Base-by-base conservation (phyloP, 2,888 invertebrate species). In the Machimus rusticus region DNA sequence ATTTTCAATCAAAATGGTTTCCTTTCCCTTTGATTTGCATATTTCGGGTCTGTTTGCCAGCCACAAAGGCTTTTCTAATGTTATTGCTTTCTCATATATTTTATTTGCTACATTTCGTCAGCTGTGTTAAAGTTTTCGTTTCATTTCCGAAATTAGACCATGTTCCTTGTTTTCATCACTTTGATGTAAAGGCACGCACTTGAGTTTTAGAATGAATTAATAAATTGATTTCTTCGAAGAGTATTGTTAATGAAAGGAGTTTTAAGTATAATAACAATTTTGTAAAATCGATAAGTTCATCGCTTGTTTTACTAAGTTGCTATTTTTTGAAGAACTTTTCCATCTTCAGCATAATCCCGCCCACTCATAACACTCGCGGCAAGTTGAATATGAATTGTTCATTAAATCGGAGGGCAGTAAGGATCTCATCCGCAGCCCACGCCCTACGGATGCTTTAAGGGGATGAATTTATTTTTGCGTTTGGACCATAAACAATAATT, bases 1-100 rank as follows among this genome's bases (percentile, higher is more conserved):
- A 81, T 81, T 81, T 55, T 81, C 81, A 81, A 81, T 81, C 81
- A 81, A 51, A 81, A 55, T 51, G 51, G 12, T 55, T 55, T 81
- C 81, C 81, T 81, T 81, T 79, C 23, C 81, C 51, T 55, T 81
- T 81, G 81, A 81, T 81, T 81, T 81, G 81, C 81, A 81, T 81
- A 81, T 55, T 81, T 51, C 43, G 81, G 81, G 51, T 19, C 16
- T 79, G 31, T 79, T 46, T 79, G 16, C 34, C n/a, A 28, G 31
- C 74, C 74, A 31, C 74, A 74, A 74, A 74, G 31, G 28, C 14
- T 74, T 74, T 74, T 74, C 74, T 28, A 31, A 34, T 74, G 74
- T 74, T 51, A 34, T 74, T 31, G 74, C 34, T 34, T 31, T 34
- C 34, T 34, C 74, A 74, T 74, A 31, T 74, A 31, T 39, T 76